Percentiles rank a stretch among this genome's conserved stretches.
These are phyloP conservation scores for Enteromius thamalakanensis DNA, from an alignment of 2,797 vertebrate species.

Conservation along the genomic window DNA sequence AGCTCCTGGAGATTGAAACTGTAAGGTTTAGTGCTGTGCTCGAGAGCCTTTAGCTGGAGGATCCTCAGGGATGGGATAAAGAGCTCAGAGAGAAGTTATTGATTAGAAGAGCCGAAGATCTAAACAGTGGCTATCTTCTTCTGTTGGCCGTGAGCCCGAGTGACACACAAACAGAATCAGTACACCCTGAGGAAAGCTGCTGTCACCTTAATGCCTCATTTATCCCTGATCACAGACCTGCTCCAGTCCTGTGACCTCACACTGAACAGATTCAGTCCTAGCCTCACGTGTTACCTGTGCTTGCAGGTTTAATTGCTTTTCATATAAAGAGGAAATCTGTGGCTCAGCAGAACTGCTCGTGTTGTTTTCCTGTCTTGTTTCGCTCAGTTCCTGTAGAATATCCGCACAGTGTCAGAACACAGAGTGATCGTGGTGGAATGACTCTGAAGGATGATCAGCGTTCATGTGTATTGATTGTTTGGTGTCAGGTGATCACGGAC, in stretches of 20 bases:
- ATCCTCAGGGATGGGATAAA: neutral
- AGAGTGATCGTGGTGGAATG: neutral
- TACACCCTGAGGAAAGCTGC: neutral
- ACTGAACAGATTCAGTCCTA: neutral
- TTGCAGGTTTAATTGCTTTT: conserved; percentile 70
- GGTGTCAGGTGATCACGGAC: conserved; percentile 92
- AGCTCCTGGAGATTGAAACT: neutral
- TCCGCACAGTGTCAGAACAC: neutral
- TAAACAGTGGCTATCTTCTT: neutral
- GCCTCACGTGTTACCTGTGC: conserved; percentile 64
- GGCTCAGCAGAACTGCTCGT: neutral
- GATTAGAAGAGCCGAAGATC: neutral
- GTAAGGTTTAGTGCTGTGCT: neutral
- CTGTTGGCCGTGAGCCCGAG: neutral
- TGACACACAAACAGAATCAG: conserved; percentile 2
- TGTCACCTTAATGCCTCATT: conserved; percentile 5
- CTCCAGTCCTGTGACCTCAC: neutral
- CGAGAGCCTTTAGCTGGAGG: neutral
- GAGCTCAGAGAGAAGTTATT: conserved; percentile 1
- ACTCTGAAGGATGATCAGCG: neutral
- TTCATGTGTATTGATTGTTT: neutral
- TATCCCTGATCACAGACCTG: conserved; percentile 17
- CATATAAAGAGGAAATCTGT: neutral
- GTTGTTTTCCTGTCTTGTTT: too few species aligned
- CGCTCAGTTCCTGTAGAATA: neutral